Evolutionary conservation across 2,113 vertebrate species (phyloP).

Genomic region (Poeciliopsis retropinna): DNA sequence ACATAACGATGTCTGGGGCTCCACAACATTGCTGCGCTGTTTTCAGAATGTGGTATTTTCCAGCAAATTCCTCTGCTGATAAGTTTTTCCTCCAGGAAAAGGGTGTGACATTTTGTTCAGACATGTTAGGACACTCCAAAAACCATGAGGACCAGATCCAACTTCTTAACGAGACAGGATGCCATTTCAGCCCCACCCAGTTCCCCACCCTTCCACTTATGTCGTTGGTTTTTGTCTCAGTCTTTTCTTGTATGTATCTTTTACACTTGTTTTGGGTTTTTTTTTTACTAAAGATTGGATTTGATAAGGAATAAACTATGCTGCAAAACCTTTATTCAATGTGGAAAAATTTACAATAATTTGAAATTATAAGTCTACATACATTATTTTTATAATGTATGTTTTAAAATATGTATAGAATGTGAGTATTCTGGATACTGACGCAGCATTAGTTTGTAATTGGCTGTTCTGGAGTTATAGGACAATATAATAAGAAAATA

Average conservation of each 20-base stretch:
- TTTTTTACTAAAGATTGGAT: neutral
- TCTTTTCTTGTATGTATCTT: too few relatives aligned
- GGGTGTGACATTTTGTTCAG: conserved; percentile 48
- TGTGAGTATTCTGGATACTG: too few relatives aligned
- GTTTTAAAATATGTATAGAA: too few relatives aligned
- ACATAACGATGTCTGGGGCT: conserved; percentile 53
- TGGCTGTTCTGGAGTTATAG: too few relatives aligned
- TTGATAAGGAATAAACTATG: neutral
- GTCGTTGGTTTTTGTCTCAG: too few relatives aligned
- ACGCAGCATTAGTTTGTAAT: too few relatives aligned
- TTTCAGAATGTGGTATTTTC: conserved; percentile 52
- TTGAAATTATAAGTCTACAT: too few relatives aligned
- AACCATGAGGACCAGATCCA: conserved; percentile 28
- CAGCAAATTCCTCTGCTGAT: conserved; percentile 52
- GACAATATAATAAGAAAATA: too few relatives aligned
- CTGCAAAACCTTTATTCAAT: too few relatives aligned
- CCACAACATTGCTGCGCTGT: conserved; percentile 6
- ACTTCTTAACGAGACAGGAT: conserved; percentile 14
- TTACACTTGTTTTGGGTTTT: too few relatives aligned
- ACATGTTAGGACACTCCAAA: conserved; percentile 60
- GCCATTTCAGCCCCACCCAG: conserved; percentile 8
- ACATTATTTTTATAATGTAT: too few relatives aligned
- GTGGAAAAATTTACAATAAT: too few relatives aligned
- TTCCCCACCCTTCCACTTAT: conserved; percentile 18
- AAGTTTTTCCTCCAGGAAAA: conserved; percentile 35